Conservation (phyloP, 2,797 vertebrate genomes). For the Phoebastria nigripes region DNA sequence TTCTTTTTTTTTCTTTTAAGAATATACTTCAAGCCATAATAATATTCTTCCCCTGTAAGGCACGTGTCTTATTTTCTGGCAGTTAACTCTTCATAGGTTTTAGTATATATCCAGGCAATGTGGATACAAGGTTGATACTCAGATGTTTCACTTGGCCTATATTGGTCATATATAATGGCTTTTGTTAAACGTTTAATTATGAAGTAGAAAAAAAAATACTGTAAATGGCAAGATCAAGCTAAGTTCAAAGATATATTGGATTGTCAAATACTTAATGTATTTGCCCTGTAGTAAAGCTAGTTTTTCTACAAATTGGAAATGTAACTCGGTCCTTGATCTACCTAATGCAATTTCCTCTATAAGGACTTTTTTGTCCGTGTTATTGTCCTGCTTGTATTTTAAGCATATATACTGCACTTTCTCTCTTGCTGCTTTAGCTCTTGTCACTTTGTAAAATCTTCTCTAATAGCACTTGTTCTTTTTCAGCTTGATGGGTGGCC, state of each 20-base stretch:
- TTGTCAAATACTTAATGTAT: neutral
- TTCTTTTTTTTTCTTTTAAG: neutral
- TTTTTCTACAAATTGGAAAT: conserved; percentile 17
- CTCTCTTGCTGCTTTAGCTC: conserved; percentile 11
- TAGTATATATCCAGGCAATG: neutral
- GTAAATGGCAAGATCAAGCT: neutral
- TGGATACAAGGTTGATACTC: neutral
- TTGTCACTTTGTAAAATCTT: conserved; percentile 38
- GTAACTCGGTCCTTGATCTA: neutral
- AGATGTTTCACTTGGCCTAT: neutral
- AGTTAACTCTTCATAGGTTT: neutral
- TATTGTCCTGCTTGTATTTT: conserved; percentile 11
- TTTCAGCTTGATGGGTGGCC: conserved; percentile 19
- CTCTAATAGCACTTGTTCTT: conserved; percentile 29
- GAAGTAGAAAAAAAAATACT: neutral
- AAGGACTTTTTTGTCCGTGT: neutral
- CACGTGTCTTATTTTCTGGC: rapidly evolving
- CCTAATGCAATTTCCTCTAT: neutral
- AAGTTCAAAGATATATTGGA: neutral
- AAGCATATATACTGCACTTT: neutral
- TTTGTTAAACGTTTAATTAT: neutral
- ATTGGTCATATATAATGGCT: neutral
- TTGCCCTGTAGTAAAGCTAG: neutral
- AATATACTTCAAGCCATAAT: neutral
- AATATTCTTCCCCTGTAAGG: neutral